These are phyloP conservation scores for Microctonus brassicae DNA, from an alignment of 2,888 invertebrate species.

Conservation along the genomic window DNA sequence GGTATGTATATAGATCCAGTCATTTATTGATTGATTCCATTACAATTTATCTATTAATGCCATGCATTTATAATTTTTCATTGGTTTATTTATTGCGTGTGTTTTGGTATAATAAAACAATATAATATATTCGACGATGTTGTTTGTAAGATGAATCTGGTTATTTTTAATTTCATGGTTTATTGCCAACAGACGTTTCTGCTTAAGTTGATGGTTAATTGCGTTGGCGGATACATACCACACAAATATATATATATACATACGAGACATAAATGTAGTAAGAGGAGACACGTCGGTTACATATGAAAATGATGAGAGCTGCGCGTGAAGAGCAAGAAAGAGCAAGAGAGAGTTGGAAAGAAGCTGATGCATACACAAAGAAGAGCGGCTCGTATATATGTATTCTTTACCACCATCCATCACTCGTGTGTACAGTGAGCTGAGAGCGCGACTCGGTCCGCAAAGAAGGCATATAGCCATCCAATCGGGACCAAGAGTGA, in stretches of 20 bases:
- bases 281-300: slow-evolving; percentile 14
- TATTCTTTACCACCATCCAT: not conserved
- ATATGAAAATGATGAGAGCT: not conserved
- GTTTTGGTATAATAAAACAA: too few relatives aligned
- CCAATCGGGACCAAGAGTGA: slow-evolving; percentile 41
- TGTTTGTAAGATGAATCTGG: too few relatives aligned
- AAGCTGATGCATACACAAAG: not conserved
- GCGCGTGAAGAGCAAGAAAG: not conserved
- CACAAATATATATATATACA: slow-evolving; percentile 4
- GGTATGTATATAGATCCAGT: not conserved
- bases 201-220: slow-evolving; percentile 17
- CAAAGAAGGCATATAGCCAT: slow-evolving; percentile 24
- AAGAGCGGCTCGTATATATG: too few relatives aligned
- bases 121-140: too few relatives aligned
- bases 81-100: too few relatives aligned
- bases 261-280: too few relatives aligned
- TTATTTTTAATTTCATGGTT: not conserved
- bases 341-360: not conserved
- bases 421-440: not conserved
- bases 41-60: too few relatives aligned
- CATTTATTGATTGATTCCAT: too few relatives aligned
- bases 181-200: not conserved
- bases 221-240: not conserved
- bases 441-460: not conserved
- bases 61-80: too few relatives aligned